Conservation (phyloP, 35 echinoderm and acorn worm genomes). For the Ophioderma brevispina region DNA sequence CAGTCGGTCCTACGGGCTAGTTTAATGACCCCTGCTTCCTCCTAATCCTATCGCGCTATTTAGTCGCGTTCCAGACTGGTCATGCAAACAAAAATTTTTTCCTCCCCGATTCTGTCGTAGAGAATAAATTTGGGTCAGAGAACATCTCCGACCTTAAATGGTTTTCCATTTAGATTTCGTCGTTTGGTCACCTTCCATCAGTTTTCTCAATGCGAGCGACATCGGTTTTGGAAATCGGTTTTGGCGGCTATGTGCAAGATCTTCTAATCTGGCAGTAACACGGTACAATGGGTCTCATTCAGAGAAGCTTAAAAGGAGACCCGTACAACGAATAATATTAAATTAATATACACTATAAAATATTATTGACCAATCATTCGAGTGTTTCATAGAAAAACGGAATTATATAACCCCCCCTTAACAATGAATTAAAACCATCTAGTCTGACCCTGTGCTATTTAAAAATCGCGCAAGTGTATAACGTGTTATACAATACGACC, state of each 20-base stretch:
- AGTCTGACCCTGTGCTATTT: too few species aligned
- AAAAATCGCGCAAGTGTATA: too few species aligned
- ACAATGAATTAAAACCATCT: too few species aligned
- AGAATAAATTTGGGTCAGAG: background rate
- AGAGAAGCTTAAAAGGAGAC: background rate
- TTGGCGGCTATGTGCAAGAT: constrained; percentile 4
- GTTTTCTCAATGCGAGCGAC: background rate
- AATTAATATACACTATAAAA: too few species aligned
- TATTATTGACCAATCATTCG: too few species aligned
- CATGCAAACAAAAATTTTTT: background rate
- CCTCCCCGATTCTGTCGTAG: background rate
- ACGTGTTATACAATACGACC: too few species aligned
- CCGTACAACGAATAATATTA: too few species aligned
- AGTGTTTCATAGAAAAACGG: too few species aligned
- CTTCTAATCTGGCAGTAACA: background rate
- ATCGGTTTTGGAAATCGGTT: too few species aligned
- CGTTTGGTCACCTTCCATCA: background rate
- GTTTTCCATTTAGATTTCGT: constrained; percentile 47
- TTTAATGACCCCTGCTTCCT: background rate
- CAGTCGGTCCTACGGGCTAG: background rate
- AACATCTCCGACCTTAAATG: background rate
- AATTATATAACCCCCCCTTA: too few species aligned
- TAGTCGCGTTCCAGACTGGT: constrained; percentile 8
- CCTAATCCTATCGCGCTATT: constrained; percentile 8
- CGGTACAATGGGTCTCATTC: background rate